These are phyloP conservation scores for Labia minor DNA, from an alignment of 2,888 invertebrate species.

Conservation along the genomic window DNA sequence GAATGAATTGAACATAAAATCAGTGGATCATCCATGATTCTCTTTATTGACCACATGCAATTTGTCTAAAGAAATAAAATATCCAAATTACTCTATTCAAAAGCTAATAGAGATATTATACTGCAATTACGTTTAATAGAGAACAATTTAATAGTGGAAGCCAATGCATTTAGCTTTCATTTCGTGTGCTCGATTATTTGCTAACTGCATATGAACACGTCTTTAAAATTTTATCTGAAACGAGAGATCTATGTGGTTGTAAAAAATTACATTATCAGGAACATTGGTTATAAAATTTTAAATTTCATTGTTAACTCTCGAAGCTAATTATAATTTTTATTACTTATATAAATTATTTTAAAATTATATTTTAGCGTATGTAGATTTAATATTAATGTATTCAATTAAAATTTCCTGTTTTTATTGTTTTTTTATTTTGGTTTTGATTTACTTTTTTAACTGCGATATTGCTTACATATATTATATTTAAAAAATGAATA, in stretches of 20 bases:
- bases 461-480: too few species aligned
- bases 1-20: too few species aligned
- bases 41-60: neutral
- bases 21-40: too few species aligned
- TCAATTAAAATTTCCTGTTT: too few species aligned
- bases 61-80: neutral
- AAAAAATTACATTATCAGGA: neutral
- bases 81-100: neutral
- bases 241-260: neutral
- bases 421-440: too few species aligned
- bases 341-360: too few species aligned
- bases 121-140: conserved; percentile 13
- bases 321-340: too few species aligned
- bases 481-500: too few species aligned
- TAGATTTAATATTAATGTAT: too few species aligned
- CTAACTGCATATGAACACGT: neutral
- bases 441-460: too few species aligned
- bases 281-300: neutral
- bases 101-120: neutral
- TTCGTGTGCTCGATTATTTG: neutral
- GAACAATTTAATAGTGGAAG: neutral
- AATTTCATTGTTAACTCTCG: too few species aligned
- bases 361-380: too few species aligned
- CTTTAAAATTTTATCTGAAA: neutral
- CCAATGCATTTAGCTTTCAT: conserved; percentile 4